Conservation (phyloP, 2,888 invertebrate genomes). For the Poecilobothrus nobilitatus region DNA sequence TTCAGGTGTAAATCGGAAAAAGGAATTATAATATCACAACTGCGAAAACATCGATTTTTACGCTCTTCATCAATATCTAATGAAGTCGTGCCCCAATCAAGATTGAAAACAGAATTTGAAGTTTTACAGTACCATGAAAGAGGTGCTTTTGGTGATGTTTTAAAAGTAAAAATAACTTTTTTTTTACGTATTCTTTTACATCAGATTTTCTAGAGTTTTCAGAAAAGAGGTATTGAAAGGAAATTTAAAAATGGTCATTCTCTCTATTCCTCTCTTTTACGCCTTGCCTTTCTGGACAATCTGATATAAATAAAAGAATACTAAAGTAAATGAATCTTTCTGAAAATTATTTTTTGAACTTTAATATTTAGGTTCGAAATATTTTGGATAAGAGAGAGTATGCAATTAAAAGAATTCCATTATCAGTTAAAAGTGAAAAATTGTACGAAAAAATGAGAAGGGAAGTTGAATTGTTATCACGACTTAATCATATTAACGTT, state of each 20-base stretch:
- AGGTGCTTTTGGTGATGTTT: conserved; percentile 93
- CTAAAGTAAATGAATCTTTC: not conserved
- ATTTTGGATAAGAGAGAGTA: conserved; percentile 88
- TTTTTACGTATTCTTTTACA: not conserved
- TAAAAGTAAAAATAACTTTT: conserved; percentile 58
- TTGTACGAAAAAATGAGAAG: conserved; percentile 84
- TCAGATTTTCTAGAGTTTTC: too few species aligned
- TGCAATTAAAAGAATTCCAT: conserved; percentile 86
- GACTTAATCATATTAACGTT: conserved; percentile 94
- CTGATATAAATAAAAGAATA: too few species aligned
- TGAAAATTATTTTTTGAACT: too few species aligned
- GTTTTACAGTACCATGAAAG: conserved; percentile 76
- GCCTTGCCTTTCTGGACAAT: too few species aligned
- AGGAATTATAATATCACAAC: conserved; percentile 14
- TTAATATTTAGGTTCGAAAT: conserved; percentile 62
- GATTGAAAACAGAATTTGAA: conserved; percentile 73
- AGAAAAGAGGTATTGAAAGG: too few species aligned
- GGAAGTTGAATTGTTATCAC: conserved; percentile 88
- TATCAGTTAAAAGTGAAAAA: conserved; percentile 66
- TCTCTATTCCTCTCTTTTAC: too few species aligned
- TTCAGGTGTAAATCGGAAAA: not conserved
- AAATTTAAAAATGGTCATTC: too few species aligned
- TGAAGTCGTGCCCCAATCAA: conserved; percentile 45
- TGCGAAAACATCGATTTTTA: conserved; percentile 21
- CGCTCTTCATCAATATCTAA: conserved; percentile 24